A percentile compares a stretch with the other conserved stretches of the same genome.
phyloP scores from a whole-genome alignment of 2,113 vertebrate genomes.

The Anarrhichthys ocellatus region DNA sequence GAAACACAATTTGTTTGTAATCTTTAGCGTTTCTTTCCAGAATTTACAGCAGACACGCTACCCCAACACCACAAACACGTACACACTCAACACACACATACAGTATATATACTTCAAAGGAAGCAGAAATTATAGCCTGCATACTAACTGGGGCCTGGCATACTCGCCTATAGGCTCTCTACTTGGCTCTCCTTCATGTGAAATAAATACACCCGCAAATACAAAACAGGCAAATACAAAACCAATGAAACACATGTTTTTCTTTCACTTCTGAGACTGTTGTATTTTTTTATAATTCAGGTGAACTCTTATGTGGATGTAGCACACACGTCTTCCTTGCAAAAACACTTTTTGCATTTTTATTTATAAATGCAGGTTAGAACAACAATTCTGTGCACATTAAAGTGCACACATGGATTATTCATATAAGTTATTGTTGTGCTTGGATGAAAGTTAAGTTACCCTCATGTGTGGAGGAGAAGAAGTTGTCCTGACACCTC shows the following conservation, averaged over 20 bases:
- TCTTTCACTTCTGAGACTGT: constrained; percentile 40
- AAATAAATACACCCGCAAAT: constrained; percentile 81
- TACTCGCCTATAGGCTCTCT: constrained; percentile 65
- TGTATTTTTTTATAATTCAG: constrained; percentile 18
- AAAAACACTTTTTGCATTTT: neutral
- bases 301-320: constrained; percentile 16
- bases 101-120: constrained; percentile 78
- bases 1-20: neutral
- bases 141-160: constrained; percentile 81
- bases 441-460: constrained; percentile 35
- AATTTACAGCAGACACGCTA: constrained; percentile 31
- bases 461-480: constrained; percentile 51
- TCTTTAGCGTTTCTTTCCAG: neutral
- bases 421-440: constrained; percentile 1
- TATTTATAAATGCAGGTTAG: neutral
- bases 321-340: neutral
- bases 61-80: constrained; percentile 36
- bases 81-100: constrained; percentile 64
- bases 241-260: constrained; percentile 76
- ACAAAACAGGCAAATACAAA: constrained; percentile 82
- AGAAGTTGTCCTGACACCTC: constrained; percentile 47
- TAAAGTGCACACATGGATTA: neutral
- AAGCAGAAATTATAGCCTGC: constrained; percentile 80
- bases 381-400: neutral
- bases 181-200: constrained; percentile 70